Evolutionary conservation across 2,888 invertebrate genomes (phyloP), one percentile per base, ranked within the genome.

Genomic region (Plutella xylostella): DNA sequence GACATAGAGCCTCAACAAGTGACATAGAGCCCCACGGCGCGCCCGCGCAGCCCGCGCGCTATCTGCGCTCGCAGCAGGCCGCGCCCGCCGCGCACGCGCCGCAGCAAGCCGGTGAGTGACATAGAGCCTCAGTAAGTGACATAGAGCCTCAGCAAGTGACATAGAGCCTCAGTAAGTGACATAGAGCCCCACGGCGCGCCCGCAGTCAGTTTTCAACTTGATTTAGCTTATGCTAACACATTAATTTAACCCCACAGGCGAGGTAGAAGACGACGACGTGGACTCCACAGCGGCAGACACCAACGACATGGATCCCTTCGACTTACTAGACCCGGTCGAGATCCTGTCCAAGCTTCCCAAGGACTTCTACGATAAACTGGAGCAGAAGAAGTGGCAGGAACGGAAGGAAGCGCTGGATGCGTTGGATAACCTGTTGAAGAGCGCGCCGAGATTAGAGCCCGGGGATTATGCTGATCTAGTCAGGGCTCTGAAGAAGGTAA

Each of bases 371-470:
- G 97, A 97, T 3, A 94, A 97, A 68, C 69, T 94, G 3, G 96
- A 98, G 60, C 94, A 94, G 0, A 97, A 96, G 72, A 98, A 96
- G 64, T 99, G 97, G 99, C 95, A 95, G 64, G 95, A 98, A 46
- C 85, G 99, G 21, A 97, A 97, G 65, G 97, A 98, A 65, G 92
- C 92, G 0, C 70, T 99, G 12, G 98, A 98, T 56, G 85, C 86
- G 0, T 68, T 98, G 11, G 94, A 96, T 52, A 88, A 87, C 52
- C 76, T 97, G 17, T 66, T 94, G 9, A 91, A 92, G 56, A 88
- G 88, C 63, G 88, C 89, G 46, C 96, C 94, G 0, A 96, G 92
- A 68, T 70, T 98, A 38, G 96, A 96, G 64, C 89, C 89, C 53
- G 97, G 97, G 0, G 98, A 98, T 63, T 98, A 96, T 72, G 94